Evolutionary conservation across 2,797 vertebrate species (phyloP).

Genomic region (Aphelocoma californica): DNA sequence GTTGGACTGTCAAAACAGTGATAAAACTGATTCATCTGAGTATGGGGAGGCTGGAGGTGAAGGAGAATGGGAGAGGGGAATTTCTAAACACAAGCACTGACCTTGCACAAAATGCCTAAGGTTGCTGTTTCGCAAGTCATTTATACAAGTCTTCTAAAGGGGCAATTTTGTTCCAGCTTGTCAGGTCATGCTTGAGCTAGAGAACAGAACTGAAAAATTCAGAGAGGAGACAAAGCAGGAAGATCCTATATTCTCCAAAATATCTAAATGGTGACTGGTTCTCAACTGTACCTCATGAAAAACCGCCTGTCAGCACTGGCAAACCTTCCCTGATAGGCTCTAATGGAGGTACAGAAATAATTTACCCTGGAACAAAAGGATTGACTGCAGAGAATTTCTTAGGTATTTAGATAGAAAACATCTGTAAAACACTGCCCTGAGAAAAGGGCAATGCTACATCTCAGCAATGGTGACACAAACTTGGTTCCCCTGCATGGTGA

Average conservation of each 20-base stretch:
- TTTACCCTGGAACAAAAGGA: background rate
- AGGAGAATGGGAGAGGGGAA: background rate
- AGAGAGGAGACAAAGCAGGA: background rate
- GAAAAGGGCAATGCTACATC: background rate
- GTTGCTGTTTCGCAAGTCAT: background rate
- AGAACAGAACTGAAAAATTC: background rate
- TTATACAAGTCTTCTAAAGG: background rate
- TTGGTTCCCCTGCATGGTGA: background rate
- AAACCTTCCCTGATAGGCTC: background rate
- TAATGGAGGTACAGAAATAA: background rate
- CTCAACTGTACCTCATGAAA: background rate
- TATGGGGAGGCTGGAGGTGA: background rate
- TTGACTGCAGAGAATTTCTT: background rate
- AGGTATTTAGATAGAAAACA: background rate
- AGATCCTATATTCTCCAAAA: background rate
- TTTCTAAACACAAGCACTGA: background rate
- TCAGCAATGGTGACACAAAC: background rate
- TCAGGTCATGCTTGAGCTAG: background rate
- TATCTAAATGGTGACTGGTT: background rate
- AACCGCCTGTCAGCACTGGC: background rate
- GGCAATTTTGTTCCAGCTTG: background rate
- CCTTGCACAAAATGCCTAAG: background rate
- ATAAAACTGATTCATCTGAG: background rate
- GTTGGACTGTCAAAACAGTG: background rate
- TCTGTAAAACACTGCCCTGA: background rate